Conservation (phyloP, 1,140 invertebrate species). For the Gyrodactylus salaris region DNA sequence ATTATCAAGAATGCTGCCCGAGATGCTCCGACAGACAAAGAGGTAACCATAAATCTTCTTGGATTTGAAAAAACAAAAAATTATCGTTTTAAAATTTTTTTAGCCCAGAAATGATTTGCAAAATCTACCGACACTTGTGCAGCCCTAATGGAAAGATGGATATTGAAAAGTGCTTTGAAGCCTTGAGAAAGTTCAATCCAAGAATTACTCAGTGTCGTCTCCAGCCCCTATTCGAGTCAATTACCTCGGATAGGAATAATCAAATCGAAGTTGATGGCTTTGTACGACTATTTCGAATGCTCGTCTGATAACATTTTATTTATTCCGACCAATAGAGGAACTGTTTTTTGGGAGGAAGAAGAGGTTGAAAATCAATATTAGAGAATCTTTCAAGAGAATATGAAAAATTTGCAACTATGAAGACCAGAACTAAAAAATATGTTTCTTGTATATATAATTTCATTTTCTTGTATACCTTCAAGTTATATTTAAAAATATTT, state of each 20-base stretch:
- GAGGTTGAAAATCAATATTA: too few species aligned
- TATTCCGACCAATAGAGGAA: too few species aligned
- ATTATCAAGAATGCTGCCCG: background rate
- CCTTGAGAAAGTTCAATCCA: background rate
- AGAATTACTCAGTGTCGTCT: background rate
- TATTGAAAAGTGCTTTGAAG: background rate
- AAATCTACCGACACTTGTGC: background rate
- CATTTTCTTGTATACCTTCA: too few species aligned
- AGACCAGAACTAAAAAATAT: too few species aligned
- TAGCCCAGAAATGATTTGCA: background rate
- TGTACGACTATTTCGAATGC: background rate
- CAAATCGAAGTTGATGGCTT: background rate
- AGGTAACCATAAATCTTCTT: background rate
- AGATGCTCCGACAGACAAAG: background rate
- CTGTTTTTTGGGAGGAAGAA: too few species aligned
- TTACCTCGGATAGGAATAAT: background rate
- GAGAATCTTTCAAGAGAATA: too few species aligned
- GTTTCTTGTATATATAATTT: too few species aligned
- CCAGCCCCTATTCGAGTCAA: background rate
- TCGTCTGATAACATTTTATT: too few species aligned
- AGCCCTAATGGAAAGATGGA: background rate
- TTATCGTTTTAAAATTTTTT: too few species aligned
- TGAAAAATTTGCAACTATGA: too few species aligned
- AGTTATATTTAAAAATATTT: too few species aligned
- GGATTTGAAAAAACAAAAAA: too few species aligned